phyloP scores from a whole-genome alignment of 1,140 invertebrate genomes.

The Orchesella cincta region DNA sequence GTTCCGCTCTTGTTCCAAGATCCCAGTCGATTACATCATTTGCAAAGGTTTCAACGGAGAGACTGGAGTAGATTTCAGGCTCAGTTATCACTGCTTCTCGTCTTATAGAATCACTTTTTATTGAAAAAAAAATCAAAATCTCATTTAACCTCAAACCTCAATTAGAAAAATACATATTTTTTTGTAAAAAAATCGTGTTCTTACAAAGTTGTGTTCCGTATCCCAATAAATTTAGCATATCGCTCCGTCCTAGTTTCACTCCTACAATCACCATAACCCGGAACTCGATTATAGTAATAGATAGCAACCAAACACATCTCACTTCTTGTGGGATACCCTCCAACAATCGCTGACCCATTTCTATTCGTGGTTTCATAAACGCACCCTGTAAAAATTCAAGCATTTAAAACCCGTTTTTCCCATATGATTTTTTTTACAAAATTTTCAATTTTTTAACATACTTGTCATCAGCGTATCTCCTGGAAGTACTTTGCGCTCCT shows the following conservation, averaged over 20 bases:
- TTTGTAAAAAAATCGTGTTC: no score
- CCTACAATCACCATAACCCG: neutral
- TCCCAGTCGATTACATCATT: neutral
- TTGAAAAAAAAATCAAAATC: no score
- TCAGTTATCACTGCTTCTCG: neutral
- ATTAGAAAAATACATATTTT: no score
- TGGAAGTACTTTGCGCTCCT: slow-evolving; percentile 71
- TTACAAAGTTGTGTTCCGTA: slow-evolving; percentile 1
- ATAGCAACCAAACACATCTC: slow-evolving; percentile 3
- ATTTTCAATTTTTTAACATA: neutral
- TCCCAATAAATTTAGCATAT: neutral
- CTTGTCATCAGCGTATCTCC: slow-evolving; percentile 74
- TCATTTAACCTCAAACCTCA: no score
- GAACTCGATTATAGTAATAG: neutral
- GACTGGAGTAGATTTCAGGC: neutral
- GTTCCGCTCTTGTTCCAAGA: neutral
- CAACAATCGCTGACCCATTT: slow-evolving; percentile 30
- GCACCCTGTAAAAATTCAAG: slow-evolving; percentile 65
- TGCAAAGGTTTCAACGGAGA: neutral
- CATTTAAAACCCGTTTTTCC: no score
- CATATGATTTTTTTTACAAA: no score
- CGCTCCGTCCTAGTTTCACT: neutral
- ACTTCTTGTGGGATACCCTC: neutral
- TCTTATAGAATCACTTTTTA: neutral
- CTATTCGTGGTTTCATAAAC: slow-evolving; percentile 64